Evolutionary conservation across 2,888 invertebrate species (phyloP), one percentile per base, ranked within the genome.

Genomic region (Acanthosepion pharaonis): DNA sequence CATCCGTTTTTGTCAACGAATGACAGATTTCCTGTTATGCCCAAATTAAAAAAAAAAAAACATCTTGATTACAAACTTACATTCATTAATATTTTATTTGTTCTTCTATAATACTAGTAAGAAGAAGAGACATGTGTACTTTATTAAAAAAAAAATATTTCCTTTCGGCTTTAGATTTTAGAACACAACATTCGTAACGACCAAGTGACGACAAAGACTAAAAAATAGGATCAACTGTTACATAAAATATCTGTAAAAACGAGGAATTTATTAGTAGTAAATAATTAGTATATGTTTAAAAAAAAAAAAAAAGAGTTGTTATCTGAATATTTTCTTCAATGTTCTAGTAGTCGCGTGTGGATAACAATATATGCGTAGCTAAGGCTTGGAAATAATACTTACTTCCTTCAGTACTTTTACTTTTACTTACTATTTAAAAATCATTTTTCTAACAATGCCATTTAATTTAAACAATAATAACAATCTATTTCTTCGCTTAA

Each of bases 271-370:
- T 42, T 42, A 42, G 42, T 42, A 42, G 42, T 42, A 42, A 42
- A 42, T 42, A 64, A 25, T 51, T 25, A 23, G 64, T 64, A 28
- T 25, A 25, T 64, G 64, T 25, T 78, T n/a, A 11, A 78, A 78
- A 11, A n/a, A n/a, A n/a, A 9, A 15, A 78, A 33, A 11, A 2
- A n/a, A 9, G n/a, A 78, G 33, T 78, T 78, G 23, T 33, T 78
- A 78, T 78, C n/a, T 78, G n/a, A n/a, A 6, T 78, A 78, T n/a
- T 78, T 78, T 78, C 78, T 78, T 78, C n/a, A 78, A 78, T 15
- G n/a, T n/a, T n/a, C n/a, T 78, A 78, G 78, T 78, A 78, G 78
- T 78, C 78, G 78, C 78, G 78, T 78, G n/a, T 78, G 23, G 59
- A 20, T 59, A 59, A 59, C 59, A 59, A 59, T 59, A 78, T 33